A percentile compares a stretch with the other conserved stretches of the same genome.
Conservation (phyloP, 2,797 vertebrate species). For the Apogon hyalosoma region DNA sequence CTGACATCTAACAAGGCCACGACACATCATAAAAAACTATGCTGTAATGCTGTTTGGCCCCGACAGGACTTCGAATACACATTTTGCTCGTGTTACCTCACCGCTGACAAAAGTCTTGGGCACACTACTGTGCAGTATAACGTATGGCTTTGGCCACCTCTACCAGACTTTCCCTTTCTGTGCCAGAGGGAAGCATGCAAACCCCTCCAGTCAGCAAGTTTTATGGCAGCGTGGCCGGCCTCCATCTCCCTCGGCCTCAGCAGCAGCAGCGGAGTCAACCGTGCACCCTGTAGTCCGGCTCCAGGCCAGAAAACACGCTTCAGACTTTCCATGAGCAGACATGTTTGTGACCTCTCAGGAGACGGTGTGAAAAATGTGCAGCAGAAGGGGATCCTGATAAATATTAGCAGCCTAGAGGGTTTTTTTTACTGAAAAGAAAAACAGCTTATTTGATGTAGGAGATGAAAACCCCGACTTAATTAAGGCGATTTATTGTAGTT, state of each 20-base stretch:
- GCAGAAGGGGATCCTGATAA: slow-evolving; percentile 20
- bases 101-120: slow-evolving; percentile 43
- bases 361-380: slow-evolving; percentile 41
- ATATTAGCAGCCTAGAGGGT: slow-evolving; percentile 4
- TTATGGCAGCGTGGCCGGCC: slow-evolving; percentile 53
- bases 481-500: too few species aligned
- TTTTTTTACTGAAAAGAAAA: too few species aligned
- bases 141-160: slow-evolving; percentile 44
- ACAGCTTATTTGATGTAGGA: neutral
- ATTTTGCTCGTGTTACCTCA: slow-evolving; percentile 63
- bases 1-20: slow-evolving; percentile 59
- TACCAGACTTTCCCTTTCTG: slow-evolving; percentile 20
- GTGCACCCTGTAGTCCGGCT: slow-evolving; percentile 68
- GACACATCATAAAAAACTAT: slow-evolving; percentile 54
- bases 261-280: slow-evolving; percentile 68
- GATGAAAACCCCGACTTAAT: neutral
- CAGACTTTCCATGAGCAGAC: slow-evolving; percentile 91
- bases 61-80: slow-evolving; percentile 2
- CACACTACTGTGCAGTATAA: slow-evolving; percentile 59
- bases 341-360: slow-evolving; percentile 79
- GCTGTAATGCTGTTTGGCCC: slow-evolving; percentile 43
- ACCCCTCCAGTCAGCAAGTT: slow-evolving; percentile 58
- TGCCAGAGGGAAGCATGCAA: slow-evolving; percentile 60
- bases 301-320: slow-evolving; percentile 77
- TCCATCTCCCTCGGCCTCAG: slow-evolving; percentile 61